Percentiles rank a stretch among this genome's conserved stretches.
These are phyloP conservation scores for Drosophila ercepeae DNA, from an alignment of 1,140 invertebrate genomes.

Conservation along the genomic window DNA sequence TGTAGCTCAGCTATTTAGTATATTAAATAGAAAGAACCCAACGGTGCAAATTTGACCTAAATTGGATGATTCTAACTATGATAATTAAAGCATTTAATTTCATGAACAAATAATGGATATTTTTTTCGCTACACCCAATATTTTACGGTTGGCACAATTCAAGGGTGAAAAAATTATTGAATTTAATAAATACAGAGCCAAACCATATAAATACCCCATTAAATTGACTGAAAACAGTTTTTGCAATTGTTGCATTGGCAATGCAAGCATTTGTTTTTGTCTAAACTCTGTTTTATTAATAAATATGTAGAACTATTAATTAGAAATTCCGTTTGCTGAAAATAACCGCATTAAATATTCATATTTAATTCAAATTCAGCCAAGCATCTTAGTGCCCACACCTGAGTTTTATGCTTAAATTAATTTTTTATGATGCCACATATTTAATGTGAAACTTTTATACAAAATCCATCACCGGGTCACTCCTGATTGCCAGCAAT, in stretches of 20 bases:
- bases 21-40: too few relatives aligned
- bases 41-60: too few relatives aligned
- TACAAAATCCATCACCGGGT: background rate
- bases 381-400: background rate
- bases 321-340: background rate
- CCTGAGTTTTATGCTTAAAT: background rate
- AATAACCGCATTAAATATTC: background rate
- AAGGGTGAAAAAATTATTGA: background rate
- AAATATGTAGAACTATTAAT: background rate
- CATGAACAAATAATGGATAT: too few relatives aligned
- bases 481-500: slow-evolving; percentile 7
- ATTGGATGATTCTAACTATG: too few relatives aligned
- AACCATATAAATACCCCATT: background rate
- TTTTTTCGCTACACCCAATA: too few relatives aligned
- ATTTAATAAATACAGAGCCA: background rate
- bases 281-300: background rate
- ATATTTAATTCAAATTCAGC: background rate
- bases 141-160: too few relatives aligned
- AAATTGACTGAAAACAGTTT: background rate
- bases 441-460: background rate
- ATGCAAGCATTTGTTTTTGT: background rate
- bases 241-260: background rate
- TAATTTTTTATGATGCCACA: background rate
- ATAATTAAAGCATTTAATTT: too few relatives aligned
- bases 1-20: too few relatives aligned